These are phyloP conservation scores for Drosophila leontia DNA, from an alignment of 1,140 invertebrate species.

Conservation along the genomic window DNA sequence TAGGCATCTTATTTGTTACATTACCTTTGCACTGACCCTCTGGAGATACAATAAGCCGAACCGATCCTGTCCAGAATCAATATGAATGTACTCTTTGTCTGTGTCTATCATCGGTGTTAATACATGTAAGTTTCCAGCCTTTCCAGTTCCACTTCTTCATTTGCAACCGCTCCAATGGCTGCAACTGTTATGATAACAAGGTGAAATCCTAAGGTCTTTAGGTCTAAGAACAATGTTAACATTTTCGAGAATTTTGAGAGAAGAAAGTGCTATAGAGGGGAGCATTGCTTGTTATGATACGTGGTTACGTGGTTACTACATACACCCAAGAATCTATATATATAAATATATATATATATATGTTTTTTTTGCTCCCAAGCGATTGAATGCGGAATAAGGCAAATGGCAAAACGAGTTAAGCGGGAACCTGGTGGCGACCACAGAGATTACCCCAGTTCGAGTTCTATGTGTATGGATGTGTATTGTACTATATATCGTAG, in stretches of 20 bases:
- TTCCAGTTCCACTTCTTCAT: background rate
- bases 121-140: conserved; percentile 13
- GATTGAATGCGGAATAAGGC: background rate
- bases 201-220: conserved; percentile 75
- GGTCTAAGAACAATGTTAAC: conserved; percentile 79
- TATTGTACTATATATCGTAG: conserved; percentile 32
- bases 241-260: conserved; percentile 66
- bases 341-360: conserved; percentile 12
- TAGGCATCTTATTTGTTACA: background rate
- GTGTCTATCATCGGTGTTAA: conserved; percentile 44
- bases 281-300: conserved; percentile 10
- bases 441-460: conserved; percentile 14
- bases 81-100: conserved; percentile 19
- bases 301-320: conserved; percentile 16
- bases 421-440: background rate
- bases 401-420: conserved; percentile 4
- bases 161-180: background rate
- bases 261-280: background rate
- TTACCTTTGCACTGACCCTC: background rate
- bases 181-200: conserved; percentile 56
- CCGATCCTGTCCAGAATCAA: conserved; percentile 19
- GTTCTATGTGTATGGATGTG: conserved; percentile 47
- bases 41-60: background rate
- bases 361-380: conserved; percentile 25
- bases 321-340: conserved; percentile 15